phyloP scores from a whole-genome alignment of 2,113 vertebrate genomes.

The Saimiri boliviensis region DNA sequence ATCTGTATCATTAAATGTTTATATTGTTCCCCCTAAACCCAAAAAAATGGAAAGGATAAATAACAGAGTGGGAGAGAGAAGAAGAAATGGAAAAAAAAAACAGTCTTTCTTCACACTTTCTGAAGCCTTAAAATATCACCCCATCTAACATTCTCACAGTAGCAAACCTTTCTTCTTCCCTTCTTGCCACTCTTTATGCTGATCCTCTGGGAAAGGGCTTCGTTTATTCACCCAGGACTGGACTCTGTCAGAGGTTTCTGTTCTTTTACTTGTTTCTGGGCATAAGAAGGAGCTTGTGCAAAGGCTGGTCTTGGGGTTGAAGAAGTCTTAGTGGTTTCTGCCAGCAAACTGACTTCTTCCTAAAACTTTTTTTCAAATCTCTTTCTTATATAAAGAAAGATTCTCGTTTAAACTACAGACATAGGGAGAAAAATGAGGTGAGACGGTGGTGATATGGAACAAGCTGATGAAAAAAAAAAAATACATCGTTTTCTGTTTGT shows the following conservation, averaged over 20 bases:
- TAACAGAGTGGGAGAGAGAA: neutral
- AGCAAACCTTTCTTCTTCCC: neutral
- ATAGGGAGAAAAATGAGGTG: neutral
- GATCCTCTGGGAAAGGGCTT: neutral
- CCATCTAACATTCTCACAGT: neutral
- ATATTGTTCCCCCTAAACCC: neutral
- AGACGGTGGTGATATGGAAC: neutral
- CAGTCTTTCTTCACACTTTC: neutral
- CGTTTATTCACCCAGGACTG: neutral
- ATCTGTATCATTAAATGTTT: neutral
- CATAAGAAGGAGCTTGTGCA: neutral
- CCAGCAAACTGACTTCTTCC: neutral
- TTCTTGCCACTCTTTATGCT: neutral
- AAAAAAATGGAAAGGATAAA: neutral
- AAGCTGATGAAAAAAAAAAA: neutral
- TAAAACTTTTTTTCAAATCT: fast-evolving
- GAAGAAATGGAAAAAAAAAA: neutral
- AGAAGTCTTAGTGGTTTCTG: neutral
- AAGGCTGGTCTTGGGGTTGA: neutral
- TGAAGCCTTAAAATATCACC: neutral
- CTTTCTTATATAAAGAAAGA: conserved; percentile 9
- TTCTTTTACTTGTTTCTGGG: neutral
- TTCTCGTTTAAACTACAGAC: neutral
- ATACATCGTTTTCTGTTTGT: neutral
- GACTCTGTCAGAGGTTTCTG: neutral